These are phyloP conservation scores for Linhomoeus sp. DNA, from an alignment of 2,888 invertebrate species.

Conservation along the genomic window DNA sequence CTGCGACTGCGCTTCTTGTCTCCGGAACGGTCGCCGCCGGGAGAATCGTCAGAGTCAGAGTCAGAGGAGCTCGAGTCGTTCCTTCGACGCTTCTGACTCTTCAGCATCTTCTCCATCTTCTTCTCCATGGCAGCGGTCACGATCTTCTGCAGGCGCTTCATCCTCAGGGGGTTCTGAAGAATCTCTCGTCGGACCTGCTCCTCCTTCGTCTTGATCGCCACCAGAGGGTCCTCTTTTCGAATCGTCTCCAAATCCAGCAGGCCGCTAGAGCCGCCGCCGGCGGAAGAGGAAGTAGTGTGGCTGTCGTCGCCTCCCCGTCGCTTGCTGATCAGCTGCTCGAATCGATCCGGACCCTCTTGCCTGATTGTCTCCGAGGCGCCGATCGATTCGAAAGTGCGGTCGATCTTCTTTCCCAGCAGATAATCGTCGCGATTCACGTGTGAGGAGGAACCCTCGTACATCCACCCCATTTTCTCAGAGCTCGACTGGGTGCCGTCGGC, in stretches of 20 bases:
- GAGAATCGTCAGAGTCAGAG: too few relatives aligned
- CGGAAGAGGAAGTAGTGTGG: too few relatives aligned
- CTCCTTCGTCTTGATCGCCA: slow-evolving; percentile 64
- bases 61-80: too few relatives aligned
- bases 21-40: too few relatives aligned
- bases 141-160: slow-evolving; percentile 61
- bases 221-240: slow-evolving; percentile 66
- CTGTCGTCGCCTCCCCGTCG: not conserved
- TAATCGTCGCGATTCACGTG: slow-evolving; percentile 64
- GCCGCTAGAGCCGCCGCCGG: not conserved
- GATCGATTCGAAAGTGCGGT: slow-evolving; percentile 44
- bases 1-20: too few relatives aligned
- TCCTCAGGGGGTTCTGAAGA: slow-evolving; percentile 70
- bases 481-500: not conserved
- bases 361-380: too few relatives aligned
- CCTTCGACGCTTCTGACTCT: not conserved
- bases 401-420: slow-evolving; percentile 57
- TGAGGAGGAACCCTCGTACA: slow-evolving; percentile 38
- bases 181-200: slow-evolving; percentile 63
- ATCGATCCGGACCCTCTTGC: not conserved
- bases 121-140: slow-evolving; percentile 31
- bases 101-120: slow-evolving; percentile 23
- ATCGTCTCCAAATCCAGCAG: slow-evolving; percentile 35
- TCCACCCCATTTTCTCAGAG: slow-evolving; percentile 21
- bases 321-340: not conserved